phyloP scores from a whole-genome alignment of 2,888 invertebrate genomes.

The Lepas anatifera region DNA sequence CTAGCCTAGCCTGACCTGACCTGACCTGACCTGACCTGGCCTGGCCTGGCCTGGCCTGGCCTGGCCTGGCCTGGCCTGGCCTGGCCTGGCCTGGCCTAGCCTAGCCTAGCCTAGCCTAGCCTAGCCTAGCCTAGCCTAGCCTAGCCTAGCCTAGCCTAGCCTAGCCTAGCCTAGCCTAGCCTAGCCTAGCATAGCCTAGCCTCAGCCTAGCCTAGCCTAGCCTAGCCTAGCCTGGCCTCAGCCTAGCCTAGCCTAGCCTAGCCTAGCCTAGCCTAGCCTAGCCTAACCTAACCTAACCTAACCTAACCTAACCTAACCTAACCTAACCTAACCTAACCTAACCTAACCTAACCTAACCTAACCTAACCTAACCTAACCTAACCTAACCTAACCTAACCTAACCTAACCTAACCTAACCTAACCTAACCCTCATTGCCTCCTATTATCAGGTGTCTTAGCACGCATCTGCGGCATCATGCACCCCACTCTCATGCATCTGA shows the following conservation, averaged over 20 bases:
- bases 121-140: constrained; percentile 22
- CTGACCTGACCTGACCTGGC: constrained; percentile 25
- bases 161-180: background rate
- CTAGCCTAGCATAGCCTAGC: background rate
- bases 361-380: background rate
- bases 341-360: background rate
- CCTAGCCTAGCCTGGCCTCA: no score
- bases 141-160: constrained; percentile 6
- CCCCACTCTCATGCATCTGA: no score
- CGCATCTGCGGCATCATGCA: no score
- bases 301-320: constrained; percentile 8
- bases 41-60: constrained; percentile 25
- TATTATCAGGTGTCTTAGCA: no score
- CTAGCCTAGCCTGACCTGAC: background rate
- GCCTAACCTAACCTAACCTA: constrained; percentile 25
- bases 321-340: background rate
- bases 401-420: no score
- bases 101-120: constrained; percentile 25
- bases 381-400: no score
- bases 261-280: constrained; percentile 25
- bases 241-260: no score
- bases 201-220: no score
- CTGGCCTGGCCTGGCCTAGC: constrained; percentile 25
- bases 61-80: constrained; percentile 24
- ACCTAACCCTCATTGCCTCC: no score